These are phyloP conservation scores for Dolichomitus sp. DNA, from an alignment of 2,888 invertebrate genomes.

Conservation along the genomic window DNA sequence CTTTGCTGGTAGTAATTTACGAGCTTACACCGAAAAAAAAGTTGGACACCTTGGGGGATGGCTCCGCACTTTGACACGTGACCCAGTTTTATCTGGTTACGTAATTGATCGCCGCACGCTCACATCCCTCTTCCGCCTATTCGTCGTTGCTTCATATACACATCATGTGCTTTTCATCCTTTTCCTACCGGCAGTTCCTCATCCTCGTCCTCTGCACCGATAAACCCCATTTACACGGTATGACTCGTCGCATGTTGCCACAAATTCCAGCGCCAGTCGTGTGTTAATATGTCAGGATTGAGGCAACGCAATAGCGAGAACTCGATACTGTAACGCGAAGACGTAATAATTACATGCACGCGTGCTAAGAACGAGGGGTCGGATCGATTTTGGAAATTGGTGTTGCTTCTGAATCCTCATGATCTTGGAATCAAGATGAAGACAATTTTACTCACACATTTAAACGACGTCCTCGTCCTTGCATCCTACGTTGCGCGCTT, in stretches of 20 bases:
- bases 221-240: constrained; percentile 12
- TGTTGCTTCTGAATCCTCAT: constrained; percentile 32
- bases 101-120: constrained; percentile 82
- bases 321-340: constrained; percentile 28
- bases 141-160: neutral
- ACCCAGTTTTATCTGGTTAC: constrained; percentile 84
- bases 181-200: constrained; percentile 1
- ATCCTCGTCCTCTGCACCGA: constrained; percentile 25
- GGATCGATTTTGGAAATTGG: constrained; percentile 58
- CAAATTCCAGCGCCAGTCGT: neutral
- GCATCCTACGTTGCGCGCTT: constrained; percentile 30
- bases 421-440: constrained; percentile 52
- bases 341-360: constrained; percentile 49
- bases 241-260: constrained; percentile 16
- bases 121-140: constrained; percentile 55
- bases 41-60: constrained; percentile 83
- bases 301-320: neutral
- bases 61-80: constrained; percentile 84
- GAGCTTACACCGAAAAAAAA: constrained; percentile 81
- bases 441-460: constrained; percentile 13
- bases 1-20: constrained; percentile 80
- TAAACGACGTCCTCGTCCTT: neutral
- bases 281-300: neutral
- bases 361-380: constrained; percentile 13
- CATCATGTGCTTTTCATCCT: constrained; percentile 22